Conservation (phyloP, 2,113 vertebrate genomes). For the Calonectris borealis region DNA sequence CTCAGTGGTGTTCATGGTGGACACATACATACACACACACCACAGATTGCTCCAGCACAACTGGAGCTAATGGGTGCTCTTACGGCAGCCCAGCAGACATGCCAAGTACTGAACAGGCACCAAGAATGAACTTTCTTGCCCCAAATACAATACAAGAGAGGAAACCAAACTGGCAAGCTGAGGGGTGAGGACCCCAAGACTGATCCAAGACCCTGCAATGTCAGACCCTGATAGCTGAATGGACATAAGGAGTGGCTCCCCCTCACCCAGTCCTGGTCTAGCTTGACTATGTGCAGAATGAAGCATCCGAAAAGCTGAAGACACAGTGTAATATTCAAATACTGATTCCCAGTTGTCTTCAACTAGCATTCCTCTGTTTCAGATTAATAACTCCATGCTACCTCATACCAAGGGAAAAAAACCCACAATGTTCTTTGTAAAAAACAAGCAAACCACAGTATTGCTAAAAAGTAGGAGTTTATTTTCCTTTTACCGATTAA, state of each 20-base stretch:
- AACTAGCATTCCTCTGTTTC: neutral
- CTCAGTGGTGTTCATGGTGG: neutral
- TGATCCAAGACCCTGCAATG: neutral
- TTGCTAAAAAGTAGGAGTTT: neutral
- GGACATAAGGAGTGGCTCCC: neutral
- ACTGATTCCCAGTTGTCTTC: neutral
- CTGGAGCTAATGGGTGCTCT: neutral
- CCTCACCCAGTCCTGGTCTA: too few species aligned
- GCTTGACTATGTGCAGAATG: neutral
- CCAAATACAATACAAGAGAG: neutral
- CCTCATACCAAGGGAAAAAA: neutral
- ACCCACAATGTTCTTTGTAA: accelerated
- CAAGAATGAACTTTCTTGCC: neutral
- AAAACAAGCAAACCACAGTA: neutral
- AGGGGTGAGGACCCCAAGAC: neutral
- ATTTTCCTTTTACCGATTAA: neutral
- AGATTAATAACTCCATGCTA: neutral
- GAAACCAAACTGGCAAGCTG: neutral
- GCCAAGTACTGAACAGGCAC: neutral
- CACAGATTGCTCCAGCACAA: neutral
- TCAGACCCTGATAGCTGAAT: neutral
- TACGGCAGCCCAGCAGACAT: neutral
- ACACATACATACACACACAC: neutral
- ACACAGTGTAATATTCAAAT: neutral
- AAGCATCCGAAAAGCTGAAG: neutral